Evolutionary conservation across 2,888 invertebrate species (phyloP).

Genomic region (Metellina segmentata): DNA sequence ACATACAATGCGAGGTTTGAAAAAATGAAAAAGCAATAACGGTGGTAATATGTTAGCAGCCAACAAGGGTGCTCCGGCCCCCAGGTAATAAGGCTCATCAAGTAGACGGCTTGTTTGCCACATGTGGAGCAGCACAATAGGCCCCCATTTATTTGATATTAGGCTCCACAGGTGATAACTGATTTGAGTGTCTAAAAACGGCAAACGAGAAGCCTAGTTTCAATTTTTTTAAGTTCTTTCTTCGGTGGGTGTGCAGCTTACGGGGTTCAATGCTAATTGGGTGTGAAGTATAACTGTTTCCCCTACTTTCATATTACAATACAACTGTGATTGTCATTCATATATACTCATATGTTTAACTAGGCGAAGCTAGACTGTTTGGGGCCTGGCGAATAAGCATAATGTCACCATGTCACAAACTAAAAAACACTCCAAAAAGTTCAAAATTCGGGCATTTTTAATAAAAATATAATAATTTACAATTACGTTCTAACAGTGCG

Average conservation of each 20-base stretch:
- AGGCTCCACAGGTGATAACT: slow-evolving; percentile 61
- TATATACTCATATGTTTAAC: neutral
- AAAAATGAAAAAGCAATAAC: slow-evolving; percentile 13
- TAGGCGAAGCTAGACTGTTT: neutral
- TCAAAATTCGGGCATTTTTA: too few relatives aligned
- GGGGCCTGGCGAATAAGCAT: too few relatives aligned
- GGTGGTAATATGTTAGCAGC: slow-evolving; percentile 30
- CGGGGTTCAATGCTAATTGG: slow-evolving; percentile 26
- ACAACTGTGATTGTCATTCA: neutral
- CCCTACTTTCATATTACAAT: neutral
- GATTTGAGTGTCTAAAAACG: slow-evolving; percentile 29
- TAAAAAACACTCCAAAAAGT: too few relatives aligned
- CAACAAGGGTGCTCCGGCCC: slow-evolving; percentile 56
- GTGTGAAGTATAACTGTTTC: slow-evolving; percentile 39
- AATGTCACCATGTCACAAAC: too few relatives aligned
- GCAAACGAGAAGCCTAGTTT: neutral
- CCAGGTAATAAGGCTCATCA: slow-evolving; percentile 57
- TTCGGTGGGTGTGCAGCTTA: too few relatives aligned
- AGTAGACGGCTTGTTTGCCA: slow-evolving; percentile 51
- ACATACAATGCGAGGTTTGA: slow-evolving; percentile 11
- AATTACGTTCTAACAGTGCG: too few relatives aligned
- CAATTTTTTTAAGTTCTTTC: neutral
- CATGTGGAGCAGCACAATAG: slow-evolving; percentile 61
- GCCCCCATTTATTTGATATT: slow-evolving; percentile 67
- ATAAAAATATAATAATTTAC: too few relatives aligned